Evolutionary conservation across 2,888 invertebrate genomes (phyloP), one percentile per base, ranked within the genome.

Genomic region (Anodontia alba): DNA sequence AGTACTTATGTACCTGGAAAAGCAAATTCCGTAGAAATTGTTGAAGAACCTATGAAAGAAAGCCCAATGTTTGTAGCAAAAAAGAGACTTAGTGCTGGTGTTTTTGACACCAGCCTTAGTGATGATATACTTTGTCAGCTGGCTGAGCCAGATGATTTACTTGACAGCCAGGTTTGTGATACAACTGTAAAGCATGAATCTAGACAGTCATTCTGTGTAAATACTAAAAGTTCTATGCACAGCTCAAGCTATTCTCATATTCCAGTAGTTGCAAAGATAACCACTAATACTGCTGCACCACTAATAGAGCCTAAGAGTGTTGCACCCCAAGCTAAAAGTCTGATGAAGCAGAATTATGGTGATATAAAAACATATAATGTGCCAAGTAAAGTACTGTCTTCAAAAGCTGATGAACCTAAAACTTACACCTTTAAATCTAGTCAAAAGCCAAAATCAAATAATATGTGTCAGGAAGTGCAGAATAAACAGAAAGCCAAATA

Each of bases 71-170:
- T 62, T 62, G 33, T 7, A 10, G 33, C 62, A 12, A 69, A 69
- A 23, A 42, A 69, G 23, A 23, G 46, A 42, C 43, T 69, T 29
- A 69, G 69, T 43, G n/a, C 42, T 42, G 46, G 42, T 0, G 46
- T 23, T 7, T 83, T 90, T 51, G 90, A 91, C 71, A 89, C 87
- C 0, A 91, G 90, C 84, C 49, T 91, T 1, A 87, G 89, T 36
- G 90, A 92, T 84, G 91, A 92, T 17, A 46, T 92, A 29, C 74
- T 92, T 42, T 85, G 84, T 81, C 88, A 90, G 80, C 72, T 92
- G 26, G 89, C 88, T 7, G 90, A 91, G 62, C 87, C 87, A 51
- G 90, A 91, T 79, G 89, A 90, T 51, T 54, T 87, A 42, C 72
- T 90, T 23, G 90, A 91, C 36, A 87, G 87, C 74, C 89, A 90